These are phyloP conservation scores for Acrocera orbiculus DNA, from an alignment of 2,888 invertebrate genomes.

Conservation along the genomic window DNA sequence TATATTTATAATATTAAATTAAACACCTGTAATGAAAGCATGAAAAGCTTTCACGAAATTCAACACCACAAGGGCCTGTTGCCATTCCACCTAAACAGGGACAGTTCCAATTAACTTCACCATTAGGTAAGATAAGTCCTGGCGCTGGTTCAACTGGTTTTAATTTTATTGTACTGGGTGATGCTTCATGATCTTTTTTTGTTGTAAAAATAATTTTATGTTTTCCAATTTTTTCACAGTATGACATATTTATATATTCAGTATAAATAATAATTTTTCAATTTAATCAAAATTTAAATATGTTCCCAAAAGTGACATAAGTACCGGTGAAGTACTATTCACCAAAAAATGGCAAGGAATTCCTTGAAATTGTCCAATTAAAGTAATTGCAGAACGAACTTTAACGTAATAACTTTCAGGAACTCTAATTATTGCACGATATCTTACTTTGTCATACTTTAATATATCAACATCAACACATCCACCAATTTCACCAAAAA, in stretches of 20 bases:
- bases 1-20: background rate
- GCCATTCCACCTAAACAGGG: conserved; percentile 97
- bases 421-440: conserved; percentile 38
- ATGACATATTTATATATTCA: conserved; percentile 28
- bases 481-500: conserved; percentile 42
- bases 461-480: conserved; percentile 36
- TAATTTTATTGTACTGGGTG: conserved; percentile 49
- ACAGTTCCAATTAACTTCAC: conserved; percentile 92
- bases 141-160: conserved; percentile 57
- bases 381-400: conserved; percentile 38
- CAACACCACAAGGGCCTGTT: conserved; percentile 84
- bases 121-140: conserved; percentile 67
- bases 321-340: conserved; percentile 34
- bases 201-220: conserved; percentile 71
- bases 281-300: conserved; percentile 9
- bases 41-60: conserved; percentile 85
- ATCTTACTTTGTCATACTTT: conserved; percentile 33
- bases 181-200: conserved; percentile 57
- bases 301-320: conserved; percentile 23
- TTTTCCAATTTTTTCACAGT: conserved; percentile 43
- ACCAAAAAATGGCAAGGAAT: conserved; percentile 36
- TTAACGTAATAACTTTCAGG: conserved; percentile 36
- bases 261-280: conserved; percentile 3
- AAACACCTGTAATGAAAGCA: conserved; percentile 72
- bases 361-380: conserved; percentile 34